Evolutionary conservation across 2,113 vertebrate species (phyloP), one percentile per base, ranked within the genome.

Genomic region (Phycodurus eques): DNA sequence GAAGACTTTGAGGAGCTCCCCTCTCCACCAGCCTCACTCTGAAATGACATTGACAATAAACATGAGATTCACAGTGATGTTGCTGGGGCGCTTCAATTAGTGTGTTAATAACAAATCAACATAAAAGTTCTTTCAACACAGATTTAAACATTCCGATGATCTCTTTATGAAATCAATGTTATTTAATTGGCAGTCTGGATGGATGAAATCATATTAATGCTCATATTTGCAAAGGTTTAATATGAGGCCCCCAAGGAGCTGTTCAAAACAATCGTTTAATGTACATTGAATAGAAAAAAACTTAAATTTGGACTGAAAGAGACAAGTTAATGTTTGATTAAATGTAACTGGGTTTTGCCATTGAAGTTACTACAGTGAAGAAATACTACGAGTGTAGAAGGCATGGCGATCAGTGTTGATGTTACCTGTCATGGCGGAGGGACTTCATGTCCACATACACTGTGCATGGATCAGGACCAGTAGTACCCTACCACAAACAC

Each of bases 381-480:
- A 44, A 64, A 61, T 17, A 33, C 22, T 14, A 27, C 1, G 8
- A 33, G 5, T 8, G 39, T 9, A 13, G 10, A n/a, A 64, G 9
- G 62, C 39, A 20, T 43, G 19, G 10, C 2, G 13, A 1, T 46
- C n/a, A 15, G 13, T 27, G 22, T 3, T 66, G 44, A 17, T 47
- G 44, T 77, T 93, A 98, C 98, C 98, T 96, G 95, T 99, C 97
- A 80, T 99, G 97, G 59, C 98, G 93, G 62, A 99, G 89, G 66
- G 98, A 98, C 80, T 98, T 99, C 94, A 99, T 94, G 91, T 99
- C 98, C 65, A 99, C 97, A 5, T 97, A 99, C 15, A 99, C 98
- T 0, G 95, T 98, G 61, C 97, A 97, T 66, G 97, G 98, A 76
- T 99, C 98, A 11, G 98, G 98, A 77, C 98, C 98, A 22, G 98